A percentile compares a stretch with the other conserved stretches of the same genome.
These are phyloP conservation scores for Pygoscelis antarcticus DNA, from an alignment of 2,113 vertebrate species.

Conservation along the genomic window DNA sequence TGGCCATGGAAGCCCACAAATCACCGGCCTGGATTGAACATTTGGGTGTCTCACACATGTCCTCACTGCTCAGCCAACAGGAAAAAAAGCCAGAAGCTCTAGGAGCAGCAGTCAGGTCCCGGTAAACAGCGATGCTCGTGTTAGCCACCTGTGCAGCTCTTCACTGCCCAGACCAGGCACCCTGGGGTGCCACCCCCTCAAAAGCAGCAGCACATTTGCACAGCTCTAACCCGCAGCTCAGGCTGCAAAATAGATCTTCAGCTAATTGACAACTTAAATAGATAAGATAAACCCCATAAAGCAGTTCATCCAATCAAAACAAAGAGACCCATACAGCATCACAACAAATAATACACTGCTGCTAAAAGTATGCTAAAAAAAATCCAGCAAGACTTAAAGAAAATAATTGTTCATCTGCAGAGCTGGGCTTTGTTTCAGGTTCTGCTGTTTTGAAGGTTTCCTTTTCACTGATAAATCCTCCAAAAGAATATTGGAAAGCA, in stretches of 20 bases:
- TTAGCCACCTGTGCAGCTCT: neutral
- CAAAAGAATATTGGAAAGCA: neutral
- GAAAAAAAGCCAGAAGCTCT: neutral
- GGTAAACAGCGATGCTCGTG: fast-evolving
- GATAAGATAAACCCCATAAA: neutral
- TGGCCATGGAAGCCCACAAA: neutral
- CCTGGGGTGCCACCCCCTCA: too few species aligned
- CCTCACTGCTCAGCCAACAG: neutral
- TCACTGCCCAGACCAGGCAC: neutral
- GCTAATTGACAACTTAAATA: neutral
- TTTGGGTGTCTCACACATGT: neutral
- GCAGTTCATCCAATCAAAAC: neutral
- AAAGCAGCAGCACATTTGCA: neutral
- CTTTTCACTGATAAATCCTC: neutral
- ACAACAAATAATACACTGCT: neutral
- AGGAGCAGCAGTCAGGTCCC: neutral
- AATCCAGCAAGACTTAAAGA: neutral
- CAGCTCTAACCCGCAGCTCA: neutral
- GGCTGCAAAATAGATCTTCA: neutral
- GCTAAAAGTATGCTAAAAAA: neutral
- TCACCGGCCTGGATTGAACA: neutral
- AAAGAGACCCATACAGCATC: neutral
- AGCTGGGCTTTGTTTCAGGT: neutral
- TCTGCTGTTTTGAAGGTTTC: neutral
- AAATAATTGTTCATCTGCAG: neutral